phyloP scores from a whole-genome alignment of 2,888 invertebrate genomes.

The Microchrysa polita region DNA sequence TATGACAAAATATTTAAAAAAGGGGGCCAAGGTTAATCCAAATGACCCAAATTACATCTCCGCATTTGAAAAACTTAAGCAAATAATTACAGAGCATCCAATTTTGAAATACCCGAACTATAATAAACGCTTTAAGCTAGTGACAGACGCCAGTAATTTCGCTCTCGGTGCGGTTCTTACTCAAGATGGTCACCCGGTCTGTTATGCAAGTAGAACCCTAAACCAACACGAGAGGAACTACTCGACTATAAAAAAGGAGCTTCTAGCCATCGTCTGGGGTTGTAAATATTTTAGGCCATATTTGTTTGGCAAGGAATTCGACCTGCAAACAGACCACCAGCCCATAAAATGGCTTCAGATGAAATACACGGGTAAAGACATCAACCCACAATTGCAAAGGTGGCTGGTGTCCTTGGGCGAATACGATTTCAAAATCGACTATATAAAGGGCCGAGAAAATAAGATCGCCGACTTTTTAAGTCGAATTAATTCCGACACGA shows the following conservation, averaged over 20 bases:
- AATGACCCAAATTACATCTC: slow-evolving; percentile 15
- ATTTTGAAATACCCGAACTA: slow-evolving; percentile 49
- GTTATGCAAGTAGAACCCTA: slow-evolving; percentile 51
- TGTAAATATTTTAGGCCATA: slow-evolving; percentile 58
- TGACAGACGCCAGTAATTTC: slow-evolving; percentile 50
- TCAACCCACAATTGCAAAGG: slow-evolving; percentile 48
- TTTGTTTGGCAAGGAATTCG: slow-evolving; percentile 55
- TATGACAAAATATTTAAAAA: neutral
- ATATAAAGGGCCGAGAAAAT: slow-evolving; percentile 51
- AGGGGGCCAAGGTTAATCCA: neutral
- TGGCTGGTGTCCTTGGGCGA: slow-evolving; percentile 49
- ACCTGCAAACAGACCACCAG: slow-evolving; percentile 50
- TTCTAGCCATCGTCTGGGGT: slow-evolving; percentile 56
- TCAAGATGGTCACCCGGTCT: slow-evolving; percentile 53
- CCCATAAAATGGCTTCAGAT: slow-evolving; percentile 51
- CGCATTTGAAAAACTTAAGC: slow-evolving; percentile 12
- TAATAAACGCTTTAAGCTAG: slow-evolving; percentile 47
- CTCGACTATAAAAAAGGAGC: slow-evolving; percentile 56
- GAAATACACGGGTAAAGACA: slow-evolving; percentile 48
- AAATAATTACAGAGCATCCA: slow-evolving; percentile 31
- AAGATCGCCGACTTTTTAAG: slow-evolving; percentile 49
- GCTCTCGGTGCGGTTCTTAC: slow-evolving; percentile 49
- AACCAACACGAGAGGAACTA: slow-evolving; percentile 52
- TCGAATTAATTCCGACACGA: slow-evolving; percentile 49
- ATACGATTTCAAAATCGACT: slow-evolving; percentile 49